Conservation (phyloP, 2,113 vertebrate genomes). For the Jacana jacana region DNA sequence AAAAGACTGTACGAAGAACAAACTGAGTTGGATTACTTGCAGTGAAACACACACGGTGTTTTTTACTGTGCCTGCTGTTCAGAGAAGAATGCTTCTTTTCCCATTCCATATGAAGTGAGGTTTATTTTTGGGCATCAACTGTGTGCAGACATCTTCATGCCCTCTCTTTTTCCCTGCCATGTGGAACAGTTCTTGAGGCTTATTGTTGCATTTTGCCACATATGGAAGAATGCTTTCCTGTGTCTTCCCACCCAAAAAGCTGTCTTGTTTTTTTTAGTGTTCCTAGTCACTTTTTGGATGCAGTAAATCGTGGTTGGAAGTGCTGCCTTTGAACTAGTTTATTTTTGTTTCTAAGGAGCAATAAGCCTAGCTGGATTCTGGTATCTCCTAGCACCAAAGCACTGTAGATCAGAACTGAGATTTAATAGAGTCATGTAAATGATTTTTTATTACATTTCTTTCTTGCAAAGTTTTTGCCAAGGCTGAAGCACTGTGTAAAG, state of each 20-base stretch:
- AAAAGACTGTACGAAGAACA: background rate
- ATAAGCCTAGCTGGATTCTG: background rate
- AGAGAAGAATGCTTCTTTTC: background rate
- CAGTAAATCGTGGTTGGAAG: background rate
- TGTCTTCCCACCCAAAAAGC: background rate
- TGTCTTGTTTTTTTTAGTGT: background rate
- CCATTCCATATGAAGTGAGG: background rate
- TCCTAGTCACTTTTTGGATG: background rate
- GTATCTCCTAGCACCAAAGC: background rate
- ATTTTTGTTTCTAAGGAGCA: background rate
- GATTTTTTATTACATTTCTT: background rate
- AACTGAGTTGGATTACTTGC: background rate
- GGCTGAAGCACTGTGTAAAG: slow-evolving; percentile 92
- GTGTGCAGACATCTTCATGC: background rate
- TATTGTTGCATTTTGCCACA: background rate
- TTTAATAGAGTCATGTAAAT: background rate
- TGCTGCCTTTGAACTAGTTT: background rate
- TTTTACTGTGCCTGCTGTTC: background rate
- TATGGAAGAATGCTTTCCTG: background rate
- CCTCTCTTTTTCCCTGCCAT: background rate
- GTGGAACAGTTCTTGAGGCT: background rate
- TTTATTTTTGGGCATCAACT: background rate
- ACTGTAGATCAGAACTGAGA: background rate
- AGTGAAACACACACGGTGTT: background rate
- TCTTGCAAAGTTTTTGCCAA: slow-evolving; percentile 82